Conservation (phyloP, 2,888 invertebrate species). For the Mamestra brassicae region DNA sequence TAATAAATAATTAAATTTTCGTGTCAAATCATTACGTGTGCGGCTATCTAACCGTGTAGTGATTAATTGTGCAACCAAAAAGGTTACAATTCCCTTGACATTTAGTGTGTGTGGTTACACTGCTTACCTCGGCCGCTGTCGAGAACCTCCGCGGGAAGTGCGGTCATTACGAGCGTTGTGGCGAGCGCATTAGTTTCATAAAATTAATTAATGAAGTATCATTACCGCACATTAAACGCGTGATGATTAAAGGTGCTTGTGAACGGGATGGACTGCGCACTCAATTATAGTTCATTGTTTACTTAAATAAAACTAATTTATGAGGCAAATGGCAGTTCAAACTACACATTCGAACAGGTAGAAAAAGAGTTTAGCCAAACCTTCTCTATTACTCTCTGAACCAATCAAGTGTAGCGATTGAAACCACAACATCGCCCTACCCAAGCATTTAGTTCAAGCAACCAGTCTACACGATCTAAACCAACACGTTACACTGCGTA, state of each 20-base stretch:
- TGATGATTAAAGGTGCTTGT: constrained; percentile 46
- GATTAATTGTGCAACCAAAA: constrained; percentile 58
- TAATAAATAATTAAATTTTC: constrained; percentile 29
- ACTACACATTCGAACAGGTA: neutral
- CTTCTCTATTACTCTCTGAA: constrained; percentile 19
- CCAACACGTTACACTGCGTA: constrained; percentile 50
- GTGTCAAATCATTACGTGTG: constrained; percentile 33
- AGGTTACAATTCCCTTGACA: constrained; percentile 65
- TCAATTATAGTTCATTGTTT: constrained; percentile 13
- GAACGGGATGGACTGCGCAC: constrained; percentile 7
- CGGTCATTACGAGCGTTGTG: constrained; percentile 55
- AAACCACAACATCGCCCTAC: constrained; percentile 18
- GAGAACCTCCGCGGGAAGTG: constrained; percentile 54
- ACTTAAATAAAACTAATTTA: constrained; percentile 13
- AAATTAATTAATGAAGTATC: constrained; percentile 60
- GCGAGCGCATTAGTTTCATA: constrained; percentile 54
- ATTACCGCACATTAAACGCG: constrained; percentile 57
- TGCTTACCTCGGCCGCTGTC: constrained; percentile 51
- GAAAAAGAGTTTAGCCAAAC: constrained; percentile 4
- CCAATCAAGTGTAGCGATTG: constrained; percentile 10
- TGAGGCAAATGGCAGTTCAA: neutral
- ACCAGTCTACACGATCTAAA: constrained; percentile 46
- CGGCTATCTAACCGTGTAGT: constrained; percentile 44
- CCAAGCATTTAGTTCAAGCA: constrained; percentile 23
- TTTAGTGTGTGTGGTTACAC: constrained; percentile 43